These are phyloP conservation scores for Hyposoter dolosus DNA, from an alignment of 2,888 invertebrate species.

Conservation along the genomic window DNA sequence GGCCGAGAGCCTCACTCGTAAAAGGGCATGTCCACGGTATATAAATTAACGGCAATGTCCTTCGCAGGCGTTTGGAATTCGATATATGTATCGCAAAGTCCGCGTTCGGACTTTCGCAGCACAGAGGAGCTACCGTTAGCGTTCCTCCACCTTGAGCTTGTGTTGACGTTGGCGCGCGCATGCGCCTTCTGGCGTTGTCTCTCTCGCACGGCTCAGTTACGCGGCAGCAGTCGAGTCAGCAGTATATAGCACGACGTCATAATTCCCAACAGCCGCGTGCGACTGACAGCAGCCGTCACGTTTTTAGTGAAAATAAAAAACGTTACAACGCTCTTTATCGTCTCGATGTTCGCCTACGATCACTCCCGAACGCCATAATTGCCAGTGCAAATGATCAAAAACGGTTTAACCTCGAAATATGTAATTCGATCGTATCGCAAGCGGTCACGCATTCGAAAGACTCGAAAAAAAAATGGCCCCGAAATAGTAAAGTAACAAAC, in stretches of 20 bases:
- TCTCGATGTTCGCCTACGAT: slow-evolving; percentile 1
- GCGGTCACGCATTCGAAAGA: background rate
- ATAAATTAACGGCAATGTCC: slow-evolving; percentile 3
- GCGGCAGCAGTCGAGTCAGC: slow-evolving; percentile 17
- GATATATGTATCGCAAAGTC: slow-evolving; percentile 3
- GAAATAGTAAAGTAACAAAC: too few species aligned
- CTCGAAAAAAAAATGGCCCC: background rate
- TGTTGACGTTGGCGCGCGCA: background rate
- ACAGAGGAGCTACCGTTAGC: background rate
- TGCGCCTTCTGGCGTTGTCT: background rate
- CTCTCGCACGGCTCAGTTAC: slow-evolving; percentile 3
- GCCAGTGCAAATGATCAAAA: background rate
- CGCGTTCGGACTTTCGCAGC: background rate
- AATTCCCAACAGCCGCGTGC: slow-evolving; percentile 4
- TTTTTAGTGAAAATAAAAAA: slow-evolving; percentile 13
- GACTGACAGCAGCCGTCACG: slow-evolving; percentile 6
- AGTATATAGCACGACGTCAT: slow-evolving; percentile 8
- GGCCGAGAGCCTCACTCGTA: background rate
- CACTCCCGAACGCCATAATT: background rate
- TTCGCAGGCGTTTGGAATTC: background rate
- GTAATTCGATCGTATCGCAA: background rate
- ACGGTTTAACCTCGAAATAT: background rate
- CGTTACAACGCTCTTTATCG: background rate
- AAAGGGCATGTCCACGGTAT: slow-evolving; percentile 3
- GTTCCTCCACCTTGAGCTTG: background rate